phyloP scores from a whole-genome alignment of 2,797 vertebrate species.

The Acanthopagrus latus region DNA sequence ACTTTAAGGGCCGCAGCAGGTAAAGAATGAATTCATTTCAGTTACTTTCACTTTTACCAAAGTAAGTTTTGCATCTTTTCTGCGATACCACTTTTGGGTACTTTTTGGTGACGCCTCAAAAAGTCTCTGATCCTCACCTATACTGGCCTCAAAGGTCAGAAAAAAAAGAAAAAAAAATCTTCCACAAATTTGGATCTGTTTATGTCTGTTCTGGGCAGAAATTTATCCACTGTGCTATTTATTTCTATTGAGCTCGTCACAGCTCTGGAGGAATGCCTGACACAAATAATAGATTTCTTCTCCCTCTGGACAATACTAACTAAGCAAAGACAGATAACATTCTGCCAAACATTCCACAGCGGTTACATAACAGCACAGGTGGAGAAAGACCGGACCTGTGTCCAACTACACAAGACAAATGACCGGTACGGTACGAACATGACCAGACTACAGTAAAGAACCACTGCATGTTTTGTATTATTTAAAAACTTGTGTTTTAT shows the following conservation, averaged over 20 bases:
- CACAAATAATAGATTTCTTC: background rate
- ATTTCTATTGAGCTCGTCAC: background rate
- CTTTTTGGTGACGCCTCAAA: no score
- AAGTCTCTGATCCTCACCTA: background rate
- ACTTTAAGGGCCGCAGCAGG: no score
- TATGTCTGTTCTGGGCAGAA: background rate
- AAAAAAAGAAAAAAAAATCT: no score
- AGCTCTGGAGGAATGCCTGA: slow-evolving; percentile 3
- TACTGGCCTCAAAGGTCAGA: background rate
- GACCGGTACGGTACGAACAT: background rate
- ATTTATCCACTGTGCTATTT: background rate
- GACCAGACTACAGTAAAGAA: background rate
- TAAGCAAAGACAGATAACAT: slow-evolving; percentile 35
- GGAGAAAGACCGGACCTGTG: background rate
- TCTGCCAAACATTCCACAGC: slow-evolving; percentile 32
- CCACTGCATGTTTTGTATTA: background rate
- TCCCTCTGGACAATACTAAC: no score
- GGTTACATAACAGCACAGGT: slow-evolving; percentile 22
- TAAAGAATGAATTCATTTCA: no score
- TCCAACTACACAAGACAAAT: slow-evolving; percentile 7
- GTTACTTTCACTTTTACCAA: no score
- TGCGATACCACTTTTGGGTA: no score
- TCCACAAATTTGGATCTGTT: background rate
- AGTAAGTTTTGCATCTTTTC: no score
- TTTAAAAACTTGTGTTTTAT: background rate